phyloP scores from a whole-genome alignment of 2,113 vertebrate species.

The Macroglossus sobrinus region DNA sequence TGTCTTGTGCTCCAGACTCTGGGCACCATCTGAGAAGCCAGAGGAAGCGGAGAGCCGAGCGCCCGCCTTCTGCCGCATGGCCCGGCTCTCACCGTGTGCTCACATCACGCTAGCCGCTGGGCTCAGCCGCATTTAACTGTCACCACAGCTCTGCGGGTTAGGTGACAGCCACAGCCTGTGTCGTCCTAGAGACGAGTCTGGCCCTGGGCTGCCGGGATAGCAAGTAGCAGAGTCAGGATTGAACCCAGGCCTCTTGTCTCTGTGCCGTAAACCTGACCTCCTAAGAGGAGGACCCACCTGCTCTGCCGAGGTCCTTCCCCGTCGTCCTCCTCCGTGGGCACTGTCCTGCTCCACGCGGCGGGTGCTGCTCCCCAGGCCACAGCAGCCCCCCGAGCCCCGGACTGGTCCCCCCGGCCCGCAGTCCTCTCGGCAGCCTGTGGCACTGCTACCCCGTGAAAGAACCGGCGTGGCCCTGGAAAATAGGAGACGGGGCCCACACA shows the following conservation, averaged over 20 bases:
- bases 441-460: neutral
- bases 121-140: neutral
- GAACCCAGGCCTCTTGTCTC: neutral
- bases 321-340: accelerated
- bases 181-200: neutral
- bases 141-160: neutral
- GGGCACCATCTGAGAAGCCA: neutral
- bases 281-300: neutral
- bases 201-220: neutral
- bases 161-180: neutral
- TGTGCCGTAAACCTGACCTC: neutral
- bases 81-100: neutral
- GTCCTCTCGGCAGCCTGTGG: neutral
- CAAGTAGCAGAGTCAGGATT: neutral
- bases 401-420: accelerated
- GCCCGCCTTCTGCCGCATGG: no score
- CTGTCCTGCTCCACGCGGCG: neutral
- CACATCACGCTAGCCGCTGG: neutral
- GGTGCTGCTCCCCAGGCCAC: no score
- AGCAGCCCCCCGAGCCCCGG: neutral
- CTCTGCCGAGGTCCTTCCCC: neutral
- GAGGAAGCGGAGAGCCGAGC: neutral
- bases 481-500: accelerated
- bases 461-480: neutral
- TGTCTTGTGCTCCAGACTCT: neutral